These are phyloP conservation scores for Melolontha melolontha DNA, from an alignment of 2,888 invertebrate genomes.

Conservation along the genomic window DNA sequence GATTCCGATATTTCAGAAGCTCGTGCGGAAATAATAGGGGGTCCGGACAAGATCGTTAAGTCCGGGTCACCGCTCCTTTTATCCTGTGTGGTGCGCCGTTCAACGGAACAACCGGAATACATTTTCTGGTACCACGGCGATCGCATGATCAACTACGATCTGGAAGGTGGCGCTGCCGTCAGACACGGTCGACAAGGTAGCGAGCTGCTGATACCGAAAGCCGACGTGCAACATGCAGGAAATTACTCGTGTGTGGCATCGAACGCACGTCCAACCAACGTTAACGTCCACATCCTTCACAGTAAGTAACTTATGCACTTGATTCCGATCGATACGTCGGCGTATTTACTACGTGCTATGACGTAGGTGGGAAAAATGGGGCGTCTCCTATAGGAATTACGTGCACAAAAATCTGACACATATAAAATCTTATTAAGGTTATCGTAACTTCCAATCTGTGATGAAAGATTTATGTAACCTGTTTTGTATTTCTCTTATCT, in stretches of 20 bases:
- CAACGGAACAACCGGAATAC: conserved; percentile 77
- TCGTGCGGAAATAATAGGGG: conserved; percentile 77
- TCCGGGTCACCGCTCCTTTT: conserved; percentile 78
- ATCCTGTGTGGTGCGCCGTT: conserved; percentile 76
- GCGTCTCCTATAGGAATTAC: not conserved
- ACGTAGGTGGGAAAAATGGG: not conserved
- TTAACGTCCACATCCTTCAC: conserved; percentile 79
- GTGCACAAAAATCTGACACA: too few species aligned
- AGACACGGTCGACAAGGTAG: conserved; percentile 66
- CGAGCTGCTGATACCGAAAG: conserved; percentile 67
- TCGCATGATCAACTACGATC: conserved; percentile 87
- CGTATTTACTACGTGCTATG: not conserved
- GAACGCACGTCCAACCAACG: conserved; percentile 80
- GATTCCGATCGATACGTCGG: not conserved
- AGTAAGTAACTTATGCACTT: conserved; percentile 66
- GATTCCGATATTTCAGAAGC: conserved; percentile 68
- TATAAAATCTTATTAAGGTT: too few species aligned
- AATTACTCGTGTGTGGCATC: conserved; percentile 87
- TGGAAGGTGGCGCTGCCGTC: conserved; percentile 71
- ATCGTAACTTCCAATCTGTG: not conserved
- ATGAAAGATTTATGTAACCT: not conserved
- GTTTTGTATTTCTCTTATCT: not conserved
- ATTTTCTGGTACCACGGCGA: conserved; percentile 88
- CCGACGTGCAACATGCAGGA: conserved; percentile 75
- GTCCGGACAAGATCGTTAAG: conserved; percentile 77